phyloP scores from a whole-genome alignment of 2,888 invertebrate species.

The Fissipunctia ypsillon region DNA sequence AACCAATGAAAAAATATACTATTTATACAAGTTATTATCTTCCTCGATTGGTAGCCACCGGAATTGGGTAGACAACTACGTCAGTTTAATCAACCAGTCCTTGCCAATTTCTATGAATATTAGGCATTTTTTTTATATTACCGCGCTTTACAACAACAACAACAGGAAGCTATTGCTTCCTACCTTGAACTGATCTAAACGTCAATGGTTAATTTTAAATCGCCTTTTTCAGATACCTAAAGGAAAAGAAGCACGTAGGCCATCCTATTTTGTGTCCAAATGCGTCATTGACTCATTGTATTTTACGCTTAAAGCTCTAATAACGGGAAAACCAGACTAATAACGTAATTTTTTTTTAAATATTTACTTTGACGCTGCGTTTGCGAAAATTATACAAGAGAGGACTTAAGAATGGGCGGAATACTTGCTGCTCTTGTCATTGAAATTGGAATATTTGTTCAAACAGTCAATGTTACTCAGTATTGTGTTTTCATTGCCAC shows the following conservation, averaged over 20 bases:
- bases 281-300: slow-evolving; percentile 17
- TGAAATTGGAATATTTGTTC: slow-evolving; percentile 29
- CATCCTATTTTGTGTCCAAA: neutral
- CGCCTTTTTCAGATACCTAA: neutral
- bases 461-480: slow-evolving; percentile 13
- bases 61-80: neutral
- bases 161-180: too few relatives aligned
- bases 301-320: slow-evolving; percentile 17
- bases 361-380: slow-evolving; percentile 26
- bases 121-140: too few relatives aligned
- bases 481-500: slow-evolving; percentile 12
- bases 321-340: slow-evolving; percentile 19
- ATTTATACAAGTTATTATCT: neutral
- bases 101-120: too few relatives aligned
- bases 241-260: slow-evolving; percentile 8
- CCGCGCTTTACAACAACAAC: too few relatives aligned
- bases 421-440: slow-evolving; percentile 10
- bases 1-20: neutral
- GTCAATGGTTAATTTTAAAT: slow-evolving; percentile 27
- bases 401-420: neutral
- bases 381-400: slow-evolving; percentile 8
- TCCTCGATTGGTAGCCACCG: neutral
- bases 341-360: slow-evolving; percentile 17
- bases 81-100: too few relatives aligned
- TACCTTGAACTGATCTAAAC: slow-evolving; percentile 1